Conservation (phyloP, 1,140 invertebrate species). For the Chymomyza costata region DNA sequence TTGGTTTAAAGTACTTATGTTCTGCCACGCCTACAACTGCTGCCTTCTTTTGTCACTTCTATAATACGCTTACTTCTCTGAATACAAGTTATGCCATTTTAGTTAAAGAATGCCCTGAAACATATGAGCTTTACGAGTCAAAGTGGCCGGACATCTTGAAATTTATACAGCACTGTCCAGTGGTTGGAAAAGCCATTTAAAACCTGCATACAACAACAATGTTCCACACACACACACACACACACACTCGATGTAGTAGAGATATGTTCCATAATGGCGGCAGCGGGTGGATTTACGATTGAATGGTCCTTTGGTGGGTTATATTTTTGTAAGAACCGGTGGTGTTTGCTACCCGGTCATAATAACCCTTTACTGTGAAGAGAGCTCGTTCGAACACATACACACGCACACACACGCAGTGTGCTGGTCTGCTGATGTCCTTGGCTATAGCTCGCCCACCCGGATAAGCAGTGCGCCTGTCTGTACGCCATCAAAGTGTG, state of each 20-base stretch:
- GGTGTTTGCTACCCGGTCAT: conserved; percentile 64
- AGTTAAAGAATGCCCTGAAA: no score
- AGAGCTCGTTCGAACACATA: conserved; percentile 17
- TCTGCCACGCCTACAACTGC: no score
- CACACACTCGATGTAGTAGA: conserved; percentile 19
- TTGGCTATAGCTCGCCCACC: conserved; percentile 53
- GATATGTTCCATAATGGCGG: conserved; percentile 51
- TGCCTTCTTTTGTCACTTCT: no score
- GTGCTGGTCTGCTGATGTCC: conserved; percentile 32
- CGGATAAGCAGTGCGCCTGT: conserved; percentile 53
- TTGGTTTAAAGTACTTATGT: no score
- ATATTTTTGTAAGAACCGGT: no score
- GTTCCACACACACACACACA: conserved; percentile 7
- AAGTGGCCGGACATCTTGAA: no score
- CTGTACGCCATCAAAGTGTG: conserved; percentile 48
- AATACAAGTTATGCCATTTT: no score
- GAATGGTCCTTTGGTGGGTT: conserved; percentile 32
- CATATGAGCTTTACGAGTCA: no score
- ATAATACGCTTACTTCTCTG: no score
- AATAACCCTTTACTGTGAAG: conserved; percentile 53
- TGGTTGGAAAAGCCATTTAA: no score
- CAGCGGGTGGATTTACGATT: conserved; percentile 61
- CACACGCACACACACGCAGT: conserved; percentile 9
- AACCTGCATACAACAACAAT: conserved; percentile 1
- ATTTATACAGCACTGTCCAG: no score